These are phyloP conservation scores for Ormyrus pomaceus DNA, from an alignment of 2,888 invertebrate genomes.

Conservation along the genomic window DNA sequence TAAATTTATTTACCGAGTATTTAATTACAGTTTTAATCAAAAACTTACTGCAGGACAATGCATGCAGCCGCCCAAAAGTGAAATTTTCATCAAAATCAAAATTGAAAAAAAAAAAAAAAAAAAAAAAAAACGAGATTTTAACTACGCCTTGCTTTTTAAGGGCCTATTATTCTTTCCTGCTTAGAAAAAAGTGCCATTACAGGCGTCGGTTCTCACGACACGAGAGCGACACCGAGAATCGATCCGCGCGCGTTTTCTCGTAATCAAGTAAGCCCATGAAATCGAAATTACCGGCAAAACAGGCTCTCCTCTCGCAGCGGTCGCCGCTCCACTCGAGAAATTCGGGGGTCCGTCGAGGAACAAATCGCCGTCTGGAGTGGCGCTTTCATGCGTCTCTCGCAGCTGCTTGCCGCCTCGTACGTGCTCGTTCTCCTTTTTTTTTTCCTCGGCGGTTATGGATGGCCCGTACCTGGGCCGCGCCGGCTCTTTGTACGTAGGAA, in stretches of 20 bases:
- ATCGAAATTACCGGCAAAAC: conserved; percentile 10
- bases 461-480: not conserved
- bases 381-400: not conserved
- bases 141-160: too few species aligned
- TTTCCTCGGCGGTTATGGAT: not conserved
- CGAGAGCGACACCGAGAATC: not conserved
- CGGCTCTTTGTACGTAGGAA: not conserved
- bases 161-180: too few species aligned
- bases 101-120: too few species aligned
- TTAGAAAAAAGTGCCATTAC: too few species aligned
- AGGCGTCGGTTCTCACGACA: conserved; percentile 12
- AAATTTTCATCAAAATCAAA: too few species aligned
- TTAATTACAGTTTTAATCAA: too few species aligned
- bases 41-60: too few species aligned
- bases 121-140: too few species aligned
- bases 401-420: not conserved
- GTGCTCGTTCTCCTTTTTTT: conserved; percentile 1
- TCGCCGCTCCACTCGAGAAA: not conserved
- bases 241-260: not conserved
- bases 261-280: not conserved
- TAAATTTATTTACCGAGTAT: too few species aligned
- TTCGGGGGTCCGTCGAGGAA: not conserved
- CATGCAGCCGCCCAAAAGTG: too few species aligned
- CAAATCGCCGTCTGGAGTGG: conserved; percentile 19
- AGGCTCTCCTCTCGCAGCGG: not conserved